Conservation (phyloP, 2,888 invertebrate species). For the Parnassius mnemosyne region DNA sequence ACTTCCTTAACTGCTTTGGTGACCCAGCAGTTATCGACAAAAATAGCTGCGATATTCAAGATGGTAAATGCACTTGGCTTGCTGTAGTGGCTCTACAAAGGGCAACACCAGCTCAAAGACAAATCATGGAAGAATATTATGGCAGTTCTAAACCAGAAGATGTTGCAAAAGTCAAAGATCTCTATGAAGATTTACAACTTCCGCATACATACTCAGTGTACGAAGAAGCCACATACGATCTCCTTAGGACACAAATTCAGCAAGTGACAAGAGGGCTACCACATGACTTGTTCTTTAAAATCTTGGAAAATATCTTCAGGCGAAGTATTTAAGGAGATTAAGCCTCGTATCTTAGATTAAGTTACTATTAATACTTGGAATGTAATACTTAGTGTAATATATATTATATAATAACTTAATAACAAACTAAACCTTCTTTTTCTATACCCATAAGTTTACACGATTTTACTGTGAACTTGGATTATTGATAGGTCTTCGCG, state of each 20-base stretch:
- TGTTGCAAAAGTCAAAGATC: slow-evolving; percentile 84
- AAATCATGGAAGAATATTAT: slow-evolving; percentile 88
- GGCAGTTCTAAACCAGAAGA: slow-evolving; percentile 84
- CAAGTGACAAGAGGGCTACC: slow-evolving; percentile 91
- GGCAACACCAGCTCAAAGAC: slow-evolving; percentile 84
- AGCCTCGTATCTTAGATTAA: background rate
- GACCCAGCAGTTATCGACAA: slow-evolving; percentile 93
- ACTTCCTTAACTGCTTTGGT: slow-evolving; percentile 95
- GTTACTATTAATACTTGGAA: background rate
- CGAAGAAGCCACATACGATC: slow-evolving; percentile 91
- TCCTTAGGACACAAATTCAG: slow-evolving; percentile 90
- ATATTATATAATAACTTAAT: too few species aligned
- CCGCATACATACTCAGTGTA: slow-evolving; percentile 88
- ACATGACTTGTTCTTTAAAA: slow-evolving; percentile 89
- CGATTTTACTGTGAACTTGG: too few species aligned
- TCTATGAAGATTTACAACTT: slow-evolving; percentile 89
- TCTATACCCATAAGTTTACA: too few species aligned
- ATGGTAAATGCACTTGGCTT: slow-evolving; percentile 98
- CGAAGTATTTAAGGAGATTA: slow-evolving; percentile 78
- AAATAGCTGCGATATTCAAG: slow-evolving; percentile 93
- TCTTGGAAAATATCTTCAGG: slow-evolving; percentile 90
- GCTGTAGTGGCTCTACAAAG: slow-evolving; percentile 93
- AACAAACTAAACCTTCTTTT: too few species aligned
- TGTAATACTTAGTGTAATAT: background rate
- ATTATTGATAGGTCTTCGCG: too few species aligned